phyloP scores from a whole-genome alignment of 2,888 invertebrate genomes.

The Augiades crinisus region DNA sequence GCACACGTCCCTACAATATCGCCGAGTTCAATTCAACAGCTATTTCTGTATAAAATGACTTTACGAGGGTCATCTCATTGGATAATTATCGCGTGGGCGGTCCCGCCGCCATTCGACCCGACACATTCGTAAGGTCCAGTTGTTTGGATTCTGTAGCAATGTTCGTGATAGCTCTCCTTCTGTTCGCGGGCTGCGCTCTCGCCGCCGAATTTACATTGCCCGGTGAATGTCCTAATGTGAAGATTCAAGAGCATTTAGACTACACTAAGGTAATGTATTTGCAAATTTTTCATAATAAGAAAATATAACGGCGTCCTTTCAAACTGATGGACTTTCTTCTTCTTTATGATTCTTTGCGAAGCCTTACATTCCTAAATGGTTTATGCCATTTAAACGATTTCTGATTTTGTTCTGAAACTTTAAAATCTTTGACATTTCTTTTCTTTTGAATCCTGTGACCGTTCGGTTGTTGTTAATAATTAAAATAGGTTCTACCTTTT shows the following conservation, averaged over 20 bases:
- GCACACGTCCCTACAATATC: constrained; percentile 27
- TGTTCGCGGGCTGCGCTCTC: neutral
- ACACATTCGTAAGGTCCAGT: constrained; percentile 39
- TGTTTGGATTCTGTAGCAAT: constrained; percentile 29
- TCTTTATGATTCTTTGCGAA: too few species aligned
- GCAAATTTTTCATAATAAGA: too few species aligned
- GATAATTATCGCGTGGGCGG: constrained; percentile 67
- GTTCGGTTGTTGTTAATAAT: constrained; percentile 63
- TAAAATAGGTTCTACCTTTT: constrained; percentile 48
- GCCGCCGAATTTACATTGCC: constrained; percentile 57
- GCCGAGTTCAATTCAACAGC: constrained; percentile 39
- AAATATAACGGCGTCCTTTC: too few species aligned
- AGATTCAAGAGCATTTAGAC: constrained; percentile 65
- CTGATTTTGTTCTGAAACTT: constrained; percentile 58
- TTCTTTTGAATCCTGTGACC: constrained; percentile 63
- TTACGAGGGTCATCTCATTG: constrained; percentile 60
- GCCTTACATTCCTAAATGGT: neutral
- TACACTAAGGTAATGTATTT: constrained; percentile 66
- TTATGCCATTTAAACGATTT: constrained; percentile 25
- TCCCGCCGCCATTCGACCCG: constrained; percentile 45
- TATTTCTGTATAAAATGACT: constrained; percentile 48
- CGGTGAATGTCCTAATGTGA: constrained; percentile 64
- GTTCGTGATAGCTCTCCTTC: constrained; percentile 25
- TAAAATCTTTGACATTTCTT: constrained; percentile 54
- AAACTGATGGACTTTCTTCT: too few species aligned